Base-by-base conservation (phyloP, 2,888 invertebrate genomes). In the Lasioglossum vierecki region DNA sequence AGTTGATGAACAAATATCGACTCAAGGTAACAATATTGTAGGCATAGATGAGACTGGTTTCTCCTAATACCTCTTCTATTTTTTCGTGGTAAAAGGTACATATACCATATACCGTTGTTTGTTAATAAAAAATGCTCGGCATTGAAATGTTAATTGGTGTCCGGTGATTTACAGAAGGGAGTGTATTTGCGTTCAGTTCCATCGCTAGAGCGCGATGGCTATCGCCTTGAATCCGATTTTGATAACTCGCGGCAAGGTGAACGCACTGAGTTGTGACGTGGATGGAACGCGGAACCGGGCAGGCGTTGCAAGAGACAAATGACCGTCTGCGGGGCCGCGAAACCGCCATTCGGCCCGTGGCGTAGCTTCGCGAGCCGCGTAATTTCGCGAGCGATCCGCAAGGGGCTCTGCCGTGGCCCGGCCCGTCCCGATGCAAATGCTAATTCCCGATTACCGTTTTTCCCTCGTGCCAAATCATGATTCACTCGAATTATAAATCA, bases 211-310 rank as follows among this genome's bases (percentile, higher is more conserved):
- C 70, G 70, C 13, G 41, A 22, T 41, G 70, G 5, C 41, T 41
- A 79, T 84, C 84, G 79, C 41, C 66, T 76, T 78, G 80, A 74
- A 82, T 84, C 82, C 88, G 89, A 91, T 92, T 92, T 93, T 88
- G 92, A 92, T 92, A 91, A 92, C 89, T 89, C 88, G 88, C 89
- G 90, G 88, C 91, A 93, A 94, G 94, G 94, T 94, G 94, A 94
- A 94, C 92, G 94, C 92, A 94, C 94, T 92, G 91, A 89, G 91
- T 93, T 91, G 93, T 93, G 93, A 94, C 92, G 94, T 90, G 87
- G 91, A 91, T 93, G 93, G 94, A 94, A 94, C 93, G 94, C 94
- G 94, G 94, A 94, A 94, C 93, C 90, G 90, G 86, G 90, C 88
- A 90, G 88, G 90, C 92, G 91, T 93, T 93, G 91, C 92, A 89